Conservation (phyloP, 2,113 vertebrate species). For the Tenrec ecaudatus region DNA sequence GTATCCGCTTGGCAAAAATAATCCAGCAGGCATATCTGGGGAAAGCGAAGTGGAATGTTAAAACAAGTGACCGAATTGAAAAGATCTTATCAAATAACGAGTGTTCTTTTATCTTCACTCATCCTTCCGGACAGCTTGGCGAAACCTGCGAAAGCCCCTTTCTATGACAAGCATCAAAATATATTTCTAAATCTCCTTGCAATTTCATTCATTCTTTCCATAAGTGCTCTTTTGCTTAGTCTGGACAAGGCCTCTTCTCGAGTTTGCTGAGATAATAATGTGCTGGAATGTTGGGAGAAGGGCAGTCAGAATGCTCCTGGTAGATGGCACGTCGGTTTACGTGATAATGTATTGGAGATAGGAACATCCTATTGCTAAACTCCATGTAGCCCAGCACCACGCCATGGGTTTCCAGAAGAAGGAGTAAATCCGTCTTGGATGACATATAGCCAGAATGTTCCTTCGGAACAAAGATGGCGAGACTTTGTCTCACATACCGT, state of each 20-base stretch:
- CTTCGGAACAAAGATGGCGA: no score
- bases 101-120: background rate
- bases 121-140: background rate
- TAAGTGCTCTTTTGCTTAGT: background rate
- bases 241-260: background rate
- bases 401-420: no score
- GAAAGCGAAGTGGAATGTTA: background rate
- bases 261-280: background rate
- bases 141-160: background rate
- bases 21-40: background rate
- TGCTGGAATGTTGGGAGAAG: no score
- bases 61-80: background rate
- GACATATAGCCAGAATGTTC: no score
- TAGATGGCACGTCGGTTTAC: no score
- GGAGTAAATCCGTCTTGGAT: no score
- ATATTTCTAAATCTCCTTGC: background rate
- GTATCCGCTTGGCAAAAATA: background rate
- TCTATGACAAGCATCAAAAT: background rate
- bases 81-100: rapidly evolving
- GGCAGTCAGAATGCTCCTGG: no score
- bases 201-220: rapidly evolving
- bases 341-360: no score
- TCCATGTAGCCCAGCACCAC: no score
- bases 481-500: no score
- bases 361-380: no score